phyloP scores from a whole-genome alignment of 2,888 invertebrate genomes.

The Metalampra italica region DNA sequence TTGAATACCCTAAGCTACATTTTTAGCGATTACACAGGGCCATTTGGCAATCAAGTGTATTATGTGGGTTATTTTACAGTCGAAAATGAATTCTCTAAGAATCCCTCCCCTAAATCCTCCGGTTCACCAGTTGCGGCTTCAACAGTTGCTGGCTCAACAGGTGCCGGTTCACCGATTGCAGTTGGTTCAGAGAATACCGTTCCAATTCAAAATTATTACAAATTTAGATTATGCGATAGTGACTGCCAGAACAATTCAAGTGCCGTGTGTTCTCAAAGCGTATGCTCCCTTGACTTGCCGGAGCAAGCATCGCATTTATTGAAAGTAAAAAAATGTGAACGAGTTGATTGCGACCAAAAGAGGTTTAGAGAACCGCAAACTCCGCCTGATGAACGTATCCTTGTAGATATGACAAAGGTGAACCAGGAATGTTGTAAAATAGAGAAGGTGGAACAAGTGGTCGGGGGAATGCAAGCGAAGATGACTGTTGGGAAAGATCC shows the following conservation, averaged over 20 bases:
- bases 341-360: conserved; percentile 36
- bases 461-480: conserved; percentile 42
- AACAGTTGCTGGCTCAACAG: background rate
- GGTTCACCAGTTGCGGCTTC: background rate
- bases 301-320: conserved; percentile 29
- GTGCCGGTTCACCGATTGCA: background rate
- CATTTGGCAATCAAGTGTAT: conserved; percentile 43
- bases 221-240: conserved; percentile 32
- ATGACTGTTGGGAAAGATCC: conserved; percentile 40
- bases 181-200: conserved; percentile 15
- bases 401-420: conserved; percentile 37
- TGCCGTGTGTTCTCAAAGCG: conserved; percentile 24
- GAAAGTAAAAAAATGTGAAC: conserved; percentile 42
- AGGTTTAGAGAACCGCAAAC: conserved; percentile 29
- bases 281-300: conserved; percentile 38
- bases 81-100: conserved; percentile 31
- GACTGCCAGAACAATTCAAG: conserved; percentile 24
- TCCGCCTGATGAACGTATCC: conserved; percentile 38
- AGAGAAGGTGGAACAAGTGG: conserved; percentile 43
- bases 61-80: conserved; percentile 60
- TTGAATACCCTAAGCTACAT: conserved; percentile 36
- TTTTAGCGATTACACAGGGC: conserved; percentile 35
- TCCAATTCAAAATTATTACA: conserved; percentile 15
- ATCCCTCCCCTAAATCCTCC: conserved; percentile 2
- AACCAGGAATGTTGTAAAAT: conserved; percentile 36